Conservation (phyloP, 2,888 invertebrate species). For the Dasypolia templi region DNA sequence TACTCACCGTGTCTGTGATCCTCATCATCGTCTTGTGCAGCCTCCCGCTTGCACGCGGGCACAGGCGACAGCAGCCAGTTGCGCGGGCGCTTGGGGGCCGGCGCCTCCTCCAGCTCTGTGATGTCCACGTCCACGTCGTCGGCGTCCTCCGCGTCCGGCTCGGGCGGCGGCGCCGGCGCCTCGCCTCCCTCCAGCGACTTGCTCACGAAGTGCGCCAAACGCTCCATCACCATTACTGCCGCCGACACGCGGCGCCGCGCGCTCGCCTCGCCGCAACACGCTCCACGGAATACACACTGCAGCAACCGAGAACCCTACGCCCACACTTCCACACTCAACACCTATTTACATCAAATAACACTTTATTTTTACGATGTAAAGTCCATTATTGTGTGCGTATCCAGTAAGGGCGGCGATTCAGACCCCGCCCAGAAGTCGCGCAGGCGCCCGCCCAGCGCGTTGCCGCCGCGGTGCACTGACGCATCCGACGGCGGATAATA, state of each 20-base stretch:
- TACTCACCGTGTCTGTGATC: constrained; percentile 85
- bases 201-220: constrained; percentile 97
- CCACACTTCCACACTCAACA: constrained; percentile 73
- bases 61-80: constrained; percentile 88
- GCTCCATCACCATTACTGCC: constrained; percentile 94
- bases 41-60: constrained; percentile 83
- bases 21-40: constrained; percentile 82
- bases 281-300: constrained; percentile 82
- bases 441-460: constrained; percentile 81
- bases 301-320: constrained; percentile 79
- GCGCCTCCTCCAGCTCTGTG: constrained; percentile 86
- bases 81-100: constrained; percentile 83
- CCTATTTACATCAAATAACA: constrained; percentile 46
- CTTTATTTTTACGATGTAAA: constrained; percentile 53
- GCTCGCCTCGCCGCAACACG: constrained; percentile 83
- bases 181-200: constrained; percentile 94
- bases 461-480: constrained; percentile 67
- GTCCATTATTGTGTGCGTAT: constrained; percentile 62
- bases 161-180: constrained; percentile 86
- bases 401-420: constrained; percentile 75
- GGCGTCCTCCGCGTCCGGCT: constrained; percentile 84
- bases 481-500: constrained; percentile 80
- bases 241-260: constrained; percentile 82
- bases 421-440: constrained; percentile 84
- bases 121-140: constrained; percentile 88